Evolutionary conservation across 2,113 vertebrate genomes (phyloP).

Genomic region (Eulemur rufifrons): DNA sequence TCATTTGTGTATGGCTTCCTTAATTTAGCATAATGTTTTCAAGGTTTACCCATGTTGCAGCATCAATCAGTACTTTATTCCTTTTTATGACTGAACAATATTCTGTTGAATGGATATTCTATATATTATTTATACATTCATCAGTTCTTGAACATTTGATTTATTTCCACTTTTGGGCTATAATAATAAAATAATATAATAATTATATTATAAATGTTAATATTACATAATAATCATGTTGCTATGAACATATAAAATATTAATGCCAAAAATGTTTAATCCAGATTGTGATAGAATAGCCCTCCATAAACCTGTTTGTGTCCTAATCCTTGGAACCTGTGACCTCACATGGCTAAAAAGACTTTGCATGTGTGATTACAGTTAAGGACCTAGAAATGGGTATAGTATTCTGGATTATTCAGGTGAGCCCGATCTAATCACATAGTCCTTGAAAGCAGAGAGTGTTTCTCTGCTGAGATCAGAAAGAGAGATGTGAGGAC

Average conservation of each 20-base stretch:
- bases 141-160: neutral
- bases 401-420: neutral
- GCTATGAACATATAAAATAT: neutral
- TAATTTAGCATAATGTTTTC: neutral
- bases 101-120: neutral
- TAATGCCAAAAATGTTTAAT: neutral
- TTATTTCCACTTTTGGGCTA: neutral
- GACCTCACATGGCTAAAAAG: neutral
- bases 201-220: neutral
- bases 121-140: neutral
- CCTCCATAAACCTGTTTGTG: neutral
- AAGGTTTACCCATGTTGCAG: neutral
- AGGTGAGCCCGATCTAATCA: neutral
- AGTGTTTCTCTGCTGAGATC: neutral
- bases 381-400: neutral
- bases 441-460: neutral
- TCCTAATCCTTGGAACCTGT: neutral
- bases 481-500: neutral
- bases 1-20: neutral
- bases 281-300: neutral
- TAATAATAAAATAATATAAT: neutral
- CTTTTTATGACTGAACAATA: neutral
- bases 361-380: neutral
- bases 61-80: neutral
- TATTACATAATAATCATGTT: neutral